Evolutionary conservation across 2,888 invertebrate species (phyloP), one percentile per base, ranked within the genome.

Genomic region (Eristalinus aeneus): DNA sequence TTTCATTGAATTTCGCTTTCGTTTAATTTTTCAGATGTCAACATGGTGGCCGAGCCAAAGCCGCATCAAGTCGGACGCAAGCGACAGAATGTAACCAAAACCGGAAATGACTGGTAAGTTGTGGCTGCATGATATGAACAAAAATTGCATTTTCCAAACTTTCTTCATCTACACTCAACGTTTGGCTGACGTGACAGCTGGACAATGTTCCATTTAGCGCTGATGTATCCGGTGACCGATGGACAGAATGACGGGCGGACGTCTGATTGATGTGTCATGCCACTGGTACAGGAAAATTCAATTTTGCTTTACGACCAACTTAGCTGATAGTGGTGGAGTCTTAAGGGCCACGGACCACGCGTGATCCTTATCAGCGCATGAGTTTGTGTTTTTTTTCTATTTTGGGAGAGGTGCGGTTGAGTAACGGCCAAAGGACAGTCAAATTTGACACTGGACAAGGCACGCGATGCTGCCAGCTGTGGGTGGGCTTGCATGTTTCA

Each of bases 31-130:
- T 78, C 93, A 95, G 95, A 95, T 93, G 95, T 95, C 89, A 95
- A 95, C 92, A 94, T 95, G 94, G 95, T 95, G 67, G 94, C 95
- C 61, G 95, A 95, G 91, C 95, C 95, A 79, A 95, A 95, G 92
- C 94, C 95, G 81, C 94, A 95, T 91, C 94, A 94, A 92, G 94
- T 94, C 84, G 94, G 94, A 88, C 92, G 94, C 88, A 94, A 94
- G 90, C 92, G 94, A 88, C 94, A 94, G 91, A 94, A 94, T 92
- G 93, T 94, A 88, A 93, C 94, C 89, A 94, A 94, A 92, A 94
- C 94, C 84, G 94, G 94, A 91, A 94, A 94, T 91, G 94, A 94
- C 92, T 94, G 94, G 94, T 94, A 91, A 94, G 94, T 92, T 89
- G 78, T n/a, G n/a, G n/a, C n/a, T n/a, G n/a, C n/a, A n/a, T n/a